Percentiles rank a stretch among this genome's conserved stretches.
Evolutionary conservation across 2,888 invertebrate genomes (phyloP).

Genomic region (Marasmarcha lunaedactyla): DNA sequence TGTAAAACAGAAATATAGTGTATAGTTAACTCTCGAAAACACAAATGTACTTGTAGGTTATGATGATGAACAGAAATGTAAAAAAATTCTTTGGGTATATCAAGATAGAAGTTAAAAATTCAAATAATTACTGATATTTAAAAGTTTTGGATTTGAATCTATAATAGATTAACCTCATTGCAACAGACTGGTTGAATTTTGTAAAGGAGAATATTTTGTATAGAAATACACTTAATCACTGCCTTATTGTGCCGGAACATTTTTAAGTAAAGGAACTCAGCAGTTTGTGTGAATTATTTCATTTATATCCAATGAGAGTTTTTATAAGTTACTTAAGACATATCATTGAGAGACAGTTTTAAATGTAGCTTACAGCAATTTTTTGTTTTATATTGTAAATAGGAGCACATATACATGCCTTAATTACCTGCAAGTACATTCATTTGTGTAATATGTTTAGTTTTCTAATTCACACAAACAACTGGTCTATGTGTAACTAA

Average conservation of each 20-base stretch:
- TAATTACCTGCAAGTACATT: not conserved
- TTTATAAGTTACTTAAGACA: not conserved
- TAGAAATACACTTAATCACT: slow-evolving; percentile 65
- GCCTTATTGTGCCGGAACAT: slow-evolving; percentile 66
- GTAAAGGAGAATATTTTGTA: slow-evolving; percentile 64
- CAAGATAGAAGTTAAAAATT: slow-evolving; percentile 50
- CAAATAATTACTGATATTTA: slow-evolving; percentile 59
- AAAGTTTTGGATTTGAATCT: slow-evolving; percentile 70
- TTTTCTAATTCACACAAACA: not conserved
- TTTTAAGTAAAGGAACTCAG: slow-evolving; percentile 16
- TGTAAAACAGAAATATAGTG: slow-evolving; percentile 55
- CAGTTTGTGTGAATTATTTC: not conserved
- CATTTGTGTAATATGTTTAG: not conserved
- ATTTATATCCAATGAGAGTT: not conserved
- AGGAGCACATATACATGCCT: not conserved
- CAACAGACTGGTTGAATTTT: slow-evolving; percentile 66
- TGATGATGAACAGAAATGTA: slow-evolving; percentile 63
- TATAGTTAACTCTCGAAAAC: slow-evolving; percentile 61
- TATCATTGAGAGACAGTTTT: not conserved
- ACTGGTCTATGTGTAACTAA: slow-evolving; percentile 16
- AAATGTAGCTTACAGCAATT: not conserved
- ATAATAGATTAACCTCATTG: slow-evolving; percentile 64
- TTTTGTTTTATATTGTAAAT: not conserved
- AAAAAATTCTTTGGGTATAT: slow-evolving; percentile 52
- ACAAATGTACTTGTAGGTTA: slow-evolving; percentile 67